Evolutionary conservation across 2,888 invertebrate species (phyloP), one percentile per base, ranked within the genome.

Genomic region (Baronia brevicornis): DNA sequence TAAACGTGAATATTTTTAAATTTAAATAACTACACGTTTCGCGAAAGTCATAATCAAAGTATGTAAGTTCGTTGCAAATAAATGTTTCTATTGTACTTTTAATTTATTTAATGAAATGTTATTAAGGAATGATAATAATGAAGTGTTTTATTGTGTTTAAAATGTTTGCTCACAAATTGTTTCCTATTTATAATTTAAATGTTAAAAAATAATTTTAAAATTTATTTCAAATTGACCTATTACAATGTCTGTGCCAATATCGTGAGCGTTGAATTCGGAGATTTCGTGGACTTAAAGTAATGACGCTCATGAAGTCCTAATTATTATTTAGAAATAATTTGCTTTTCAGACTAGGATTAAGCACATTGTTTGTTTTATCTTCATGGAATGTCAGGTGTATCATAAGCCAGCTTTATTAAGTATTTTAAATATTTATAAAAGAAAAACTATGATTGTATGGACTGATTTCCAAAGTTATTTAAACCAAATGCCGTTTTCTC

Each of bases 131-230:
- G 8, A 19, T 14, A 8, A 10, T 28, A 22, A 11, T 24, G 15
- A 17, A 24, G 17, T 14, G 18, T 15, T 8, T 18, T 29, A 30
- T 24, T 21, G 33, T 23, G 11, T 29, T 7, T 34, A n/a, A 27
- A 36, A 27, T 23, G 13, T 6, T 36, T 36, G 36, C 36, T 36
- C 36, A 36, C 10, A 31, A 18, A 19, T 36, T 36, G 36, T 36
- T 36, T 31, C 31, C 36, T 36, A 36, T 36, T 35, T 23, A 10
- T 31, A 11, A 12, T 26, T 17, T 23, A n/a, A 23, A 24, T 19
- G n/a, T 28, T n/a, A 10, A 11, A 18, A 26, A 9, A 21, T 19
- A 17, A 12, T 29, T 2, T 4, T 7, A 18, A 26, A 17, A 3
- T 21, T 21, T 22, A 19, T 36, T 27, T 24, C 12, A n/a, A 30